Base-by-base conservation (phyloP, 2,888 invertebrate genomes). In the Cosmia trapezina region DNA sequence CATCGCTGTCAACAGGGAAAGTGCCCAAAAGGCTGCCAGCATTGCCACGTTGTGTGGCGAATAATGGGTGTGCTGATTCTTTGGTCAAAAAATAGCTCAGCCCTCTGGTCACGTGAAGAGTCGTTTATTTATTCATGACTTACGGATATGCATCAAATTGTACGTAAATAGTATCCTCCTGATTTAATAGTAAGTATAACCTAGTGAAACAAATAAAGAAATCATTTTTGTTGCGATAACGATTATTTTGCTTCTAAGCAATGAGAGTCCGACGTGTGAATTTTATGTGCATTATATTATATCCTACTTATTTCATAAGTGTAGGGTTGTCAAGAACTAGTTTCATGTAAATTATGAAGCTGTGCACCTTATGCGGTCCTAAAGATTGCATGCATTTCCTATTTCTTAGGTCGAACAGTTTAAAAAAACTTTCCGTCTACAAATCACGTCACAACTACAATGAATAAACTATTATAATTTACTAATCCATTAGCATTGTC, bases 101-200 rank as follows among this genome's bases (percentile, higher is more conserved):
- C 47, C 17, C 17, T 47, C 47, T 47, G 47, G 47, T 17, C 47
- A 47, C 17, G 49, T n/a, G 49, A n/a, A 49, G 49, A n/a, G 49
- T 49, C 6, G 28, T 28, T 28, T 28, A 28, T 28, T 28, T 28
- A 28, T 28, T 28, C 28, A 54, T 28, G 72, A 80, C 71, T 57
- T 49, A 59, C 67, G 70, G 66, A 80, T 84, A 60, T 60, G 57
- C 45, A 47, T 62, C 54, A 60, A 72, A 75, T 75, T 59, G 45
- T 56, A 61, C 63, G 53, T 62, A 45, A 17, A 37, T 37, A 49
- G n/a, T 41, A 41, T n/a, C 41, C 37, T 22, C 33, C 9, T 14
- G 49, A 63, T 53, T 60, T 59, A 54, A 54, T n/a, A 54, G 22
- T 63, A 41, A 8, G 41, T 8, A 47, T 41, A 41, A 68, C 17